Evolutionary conservation across 2,888 invertebrate genomes (phyloP).

Genomic region (Ramazzottius varieornatus): DNA sequence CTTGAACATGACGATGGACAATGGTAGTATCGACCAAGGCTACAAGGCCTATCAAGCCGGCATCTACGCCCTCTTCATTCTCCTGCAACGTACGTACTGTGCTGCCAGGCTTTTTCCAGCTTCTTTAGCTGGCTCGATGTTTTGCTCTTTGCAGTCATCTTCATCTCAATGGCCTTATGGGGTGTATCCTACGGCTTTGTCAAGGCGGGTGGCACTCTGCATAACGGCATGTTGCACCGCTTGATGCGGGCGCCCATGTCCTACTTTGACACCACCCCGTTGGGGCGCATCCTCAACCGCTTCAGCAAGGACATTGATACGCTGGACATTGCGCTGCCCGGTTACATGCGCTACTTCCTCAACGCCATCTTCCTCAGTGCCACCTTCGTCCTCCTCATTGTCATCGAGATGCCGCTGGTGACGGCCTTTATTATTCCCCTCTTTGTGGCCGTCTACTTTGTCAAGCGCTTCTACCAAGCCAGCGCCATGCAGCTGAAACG

Average conservation of each 20-base stretch:
- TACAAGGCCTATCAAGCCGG: not conserved
- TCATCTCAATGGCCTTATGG: no score
- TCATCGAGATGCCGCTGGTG: constrained; percentile 7
- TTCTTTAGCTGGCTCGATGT: no score
- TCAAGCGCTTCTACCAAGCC: constrained; percentile 7
- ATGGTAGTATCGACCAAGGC: not conserved
- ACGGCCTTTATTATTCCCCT: constrained; percentile 10
- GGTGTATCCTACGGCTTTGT: no score
- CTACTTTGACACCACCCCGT: constrained; percentile 20
- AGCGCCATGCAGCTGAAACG: constrained; percentile 22
- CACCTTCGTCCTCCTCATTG: constrained; percentile 9
- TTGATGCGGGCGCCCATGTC: constrained; percentile 18
- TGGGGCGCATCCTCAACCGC: constrained; percentile 19
- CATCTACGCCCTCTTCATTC: not conserved
- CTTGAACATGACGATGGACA: not conserved
- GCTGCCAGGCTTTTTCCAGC: not conserved
- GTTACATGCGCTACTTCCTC: not conserved
- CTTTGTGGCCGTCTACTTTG: constrained; percentile 7
- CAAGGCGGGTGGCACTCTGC: constrained; percentile 10
- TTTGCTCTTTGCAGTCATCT: no score
- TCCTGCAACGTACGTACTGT: not conserved
- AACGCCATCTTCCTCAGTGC: constrained; percentile 3
- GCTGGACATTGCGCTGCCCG: constrained; percentile 13
- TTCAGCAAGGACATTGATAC: constrained; percentile 21
- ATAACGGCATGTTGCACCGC: constrained; percentile 10